Evolutionary conservation across 2,113 vertebrate genomes (phyloP).

Genomic region (Lipophrys pholis): DNA sequence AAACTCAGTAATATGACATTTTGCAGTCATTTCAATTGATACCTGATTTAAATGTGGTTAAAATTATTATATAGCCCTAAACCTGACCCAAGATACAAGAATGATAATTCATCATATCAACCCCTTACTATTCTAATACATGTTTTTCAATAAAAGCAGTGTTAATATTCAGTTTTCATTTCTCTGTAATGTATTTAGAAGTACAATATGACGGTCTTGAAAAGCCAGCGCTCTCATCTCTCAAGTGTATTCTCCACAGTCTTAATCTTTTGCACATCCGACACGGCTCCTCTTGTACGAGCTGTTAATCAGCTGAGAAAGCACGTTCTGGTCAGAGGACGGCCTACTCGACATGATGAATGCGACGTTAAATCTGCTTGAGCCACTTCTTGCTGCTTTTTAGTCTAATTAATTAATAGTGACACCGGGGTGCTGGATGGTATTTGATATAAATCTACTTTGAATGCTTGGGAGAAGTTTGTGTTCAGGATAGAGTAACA

Average conservation of each 20-base stretch:
- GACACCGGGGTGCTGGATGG: background rate
- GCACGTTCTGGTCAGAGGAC: background rate
- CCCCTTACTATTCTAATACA: too few relatives aligned
- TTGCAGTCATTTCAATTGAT: too few relatives aligned
- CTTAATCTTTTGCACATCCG: background rate
- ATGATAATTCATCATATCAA: too few relatives aligned
- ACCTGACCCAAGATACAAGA: too few relatives aligned
- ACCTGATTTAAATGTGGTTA: too few relatives aligned
- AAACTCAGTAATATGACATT: too few relatives aligned
- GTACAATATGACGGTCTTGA: background rate
- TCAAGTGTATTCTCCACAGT: background rate
- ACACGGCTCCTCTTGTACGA: background rate
- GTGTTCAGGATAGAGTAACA: background rate
- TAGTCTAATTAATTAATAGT: background rate
- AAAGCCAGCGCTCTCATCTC: background rate
- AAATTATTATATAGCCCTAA: too few relatives aligned
- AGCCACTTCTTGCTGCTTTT: slow-evolving; percentile 7
- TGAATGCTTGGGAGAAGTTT: background rate
- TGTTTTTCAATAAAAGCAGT: too few relatives aligned
- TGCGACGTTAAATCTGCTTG: background rate
- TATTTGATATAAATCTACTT: background rate
- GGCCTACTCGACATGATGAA: background rate
- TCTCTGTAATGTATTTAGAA: background rate
- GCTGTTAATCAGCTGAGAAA: background rate
- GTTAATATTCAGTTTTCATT: too few relatives aligned